Percentiles rank a stretch among this genome's conserved stretches.
Evolutionary conservation across 2,113 vertebrate species (phyloP).

Genomic region (Eleginops maclovinus): DNA sequence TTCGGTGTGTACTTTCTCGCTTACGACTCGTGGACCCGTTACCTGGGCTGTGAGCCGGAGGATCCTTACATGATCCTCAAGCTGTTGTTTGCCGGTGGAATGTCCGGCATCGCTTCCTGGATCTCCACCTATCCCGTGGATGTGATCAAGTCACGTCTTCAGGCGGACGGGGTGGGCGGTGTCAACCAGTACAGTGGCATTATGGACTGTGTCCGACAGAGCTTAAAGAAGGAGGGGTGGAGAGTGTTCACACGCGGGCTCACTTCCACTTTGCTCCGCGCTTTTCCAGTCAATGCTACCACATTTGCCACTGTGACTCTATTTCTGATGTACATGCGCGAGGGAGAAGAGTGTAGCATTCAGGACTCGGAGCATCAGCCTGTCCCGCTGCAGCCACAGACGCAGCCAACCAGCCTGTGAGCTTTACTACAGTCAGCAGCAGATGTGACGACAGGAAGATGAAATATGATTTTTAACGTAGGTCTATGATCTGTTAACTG

Average conservation of each 20-base stretch:
- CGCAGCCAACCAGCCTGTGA: conserved; percentile 90
- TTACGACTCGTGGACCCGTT: conserved; percentile 91
- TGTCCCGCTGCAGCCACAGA: conserved; percentile 85
- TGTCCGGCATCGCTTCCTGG: conserved; percentile 95
- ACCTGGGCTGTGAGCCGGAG: conserved; percentile 91
- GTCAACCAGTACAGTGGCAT: conserved; percentile 90
- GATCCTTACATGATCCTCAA: conserved; percentile 93
- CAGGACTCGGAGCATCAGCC: conserved; percentile 83
- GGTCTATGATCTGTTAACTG: conserved; percentile 39
- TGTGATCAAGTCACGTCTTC: conserved; percentile 96
- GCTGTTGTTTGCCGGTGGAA: conserved; percentile 93
- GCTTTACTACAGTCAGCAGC: background rate
- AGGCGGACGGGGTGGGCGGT: conserved; percentile 92
- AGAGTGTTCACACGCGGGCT: conserved; percentile 93
- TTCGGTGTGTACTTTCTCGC: conserved; percentile 97
- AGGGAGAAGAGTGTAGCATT: conserved; percentile 81
- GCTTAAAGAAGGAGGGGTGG: conserved; percentile 91
- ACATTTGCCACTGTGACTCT: conserved; percentile 96
- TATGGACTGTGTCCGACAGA: conserved; percentile 91
- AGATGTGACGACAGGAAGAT: background rate
- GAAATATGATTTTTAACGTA: conserved; percentile 6
- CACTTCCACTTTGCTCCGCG: conserved; percentile 93
- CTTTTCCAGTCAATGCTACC: conserved; percentile 96
- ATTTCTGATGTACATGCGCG: conserved; percentile 91
- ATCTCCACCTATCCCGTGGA: conserved; percentile 96